Evolutionary conservation across 1,140 invertebrate species (phyloP).

Genomic region (Musca vetustissima): DNA sequence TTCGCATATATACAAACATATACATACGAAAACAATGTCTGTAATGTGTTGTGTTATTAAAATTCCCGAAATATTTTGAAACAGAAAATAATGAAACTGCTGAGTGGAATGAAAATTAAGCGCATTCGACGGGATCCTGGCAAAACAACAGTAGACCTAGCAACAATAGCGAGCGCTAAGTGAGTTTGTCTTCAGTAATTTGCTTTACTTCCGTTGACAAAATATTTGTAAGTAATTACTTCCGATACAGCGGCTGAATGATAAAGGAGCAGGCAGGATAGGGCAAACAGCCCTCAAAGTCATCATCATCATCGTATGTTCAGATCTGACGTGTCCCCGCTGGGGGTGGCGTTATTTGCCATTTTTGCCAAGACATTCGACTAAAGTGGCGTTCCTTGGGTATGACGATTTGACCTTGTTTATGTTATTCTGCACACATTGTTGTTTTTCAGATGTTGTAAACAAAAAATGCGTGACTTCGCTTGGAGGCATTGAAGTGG

Average conservation of each 20-base stretch:
- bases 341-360: too few species aligned
- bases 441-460: conserved; percentile 26
- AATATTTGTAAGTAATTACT: conserved; percentile 55
- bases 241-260: conserved; percentile 39
- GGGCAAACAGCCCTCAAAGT: too few species aligned
- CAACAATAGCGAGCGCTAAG: background rate
- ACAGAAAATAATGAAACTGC: too few species aligned
- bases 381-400: too few species aligned
- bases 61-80: too few species aligned
- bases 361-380: too few species aligned
- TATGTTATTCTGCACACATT: background rate
- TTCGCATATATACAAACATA: background rate
- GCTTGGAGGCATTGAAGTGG: conserved; percentile 48
- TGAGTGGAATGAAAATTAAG: too few species aligned
- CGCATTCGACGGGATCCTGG: too few species aligned
- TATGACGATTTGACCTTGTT: too few species aligned
- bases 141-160: too few species aligned
- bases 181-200: conserved; percentile 11
- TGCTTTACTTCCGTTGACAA: conserved; percentile 37
- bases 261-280: conserved; percentile 31
- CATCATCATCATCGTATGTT: too few species aligned
- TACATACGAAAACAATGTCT: background rate
- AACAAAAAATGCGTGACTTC: conserved; percentile 54
- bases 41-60: conserved; percentile 2
- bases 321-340: too few species aligned